A percentile compares a stretch with the other conserved stretches of the same genome.
These are phyloP conservation scores for Scrobipalpa atriplicella DNA, from an alignment of 2,888 invertebrate species.

Conservation along the genomic window DNA sequence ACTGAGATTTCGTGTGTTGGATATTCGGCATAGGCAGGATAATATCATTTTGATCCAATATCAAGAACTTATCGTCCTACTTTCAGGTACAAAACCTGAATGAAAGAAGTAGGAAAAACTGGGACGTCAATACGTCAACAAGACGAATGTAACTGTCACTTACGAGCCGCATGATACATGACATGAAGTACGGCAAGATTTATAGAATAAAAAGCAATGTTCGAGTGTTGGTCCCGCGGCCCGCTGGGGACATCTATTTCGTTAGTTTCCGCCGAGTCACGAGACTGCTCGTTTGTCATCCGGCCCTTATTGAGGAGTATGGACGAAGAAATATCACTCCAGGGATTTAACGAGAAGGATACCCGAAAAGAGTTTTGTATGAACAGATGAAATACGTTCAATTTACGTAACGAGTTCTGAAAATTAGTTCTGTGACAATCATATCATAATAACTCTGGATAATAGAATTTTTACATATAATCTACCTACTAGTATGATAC, in stretches of 20 bases:
- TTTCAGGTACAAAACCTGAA: not conserved
- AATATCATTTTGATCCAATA: no score
- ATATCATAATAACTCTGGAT: no score
- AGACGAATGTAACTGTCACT: conserved; percentile 30
- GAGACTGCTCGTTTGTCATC: conserved; percentile 45
- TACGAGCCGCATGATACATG: conserved; percentile 35
- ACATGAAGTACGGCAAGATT: conserved; percentile 43
- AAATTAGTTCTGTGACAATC: no score
- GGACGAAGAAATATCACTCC: conserved; percentile 28
- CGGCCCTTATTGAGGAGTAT: conserved; percentile 36
- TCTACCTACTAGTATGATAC: no score
- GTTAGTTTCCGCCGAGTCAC: conserved; percentile 42
- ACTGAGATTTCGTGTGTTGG: no score
- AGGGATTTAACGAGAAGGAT: conserved; percentile 15
- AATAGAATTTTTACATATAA: no score
- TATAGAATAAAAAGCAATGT: conserved; percentile 49
- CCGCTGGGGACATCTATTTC: conserved; percentile 37
- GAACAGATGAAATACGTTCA: not conserved
- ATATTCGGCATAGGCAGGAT: no score
- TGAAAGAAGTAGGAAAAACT: not conserved
- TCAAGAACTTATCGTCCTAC: not conserved
- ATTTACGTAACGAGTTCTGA: no score
- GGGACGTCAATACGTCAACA: conserved; percentile 22
- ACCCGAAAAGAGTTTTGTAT: not conserved
- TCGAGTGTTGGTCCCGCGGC: conserved; percentile 38